Evolutionary conservation across 2,888 invertebrate species (phyloP), one percentile per base, ranked within the genome.

Genomic region (Hydropsyche betteni): DNA sequence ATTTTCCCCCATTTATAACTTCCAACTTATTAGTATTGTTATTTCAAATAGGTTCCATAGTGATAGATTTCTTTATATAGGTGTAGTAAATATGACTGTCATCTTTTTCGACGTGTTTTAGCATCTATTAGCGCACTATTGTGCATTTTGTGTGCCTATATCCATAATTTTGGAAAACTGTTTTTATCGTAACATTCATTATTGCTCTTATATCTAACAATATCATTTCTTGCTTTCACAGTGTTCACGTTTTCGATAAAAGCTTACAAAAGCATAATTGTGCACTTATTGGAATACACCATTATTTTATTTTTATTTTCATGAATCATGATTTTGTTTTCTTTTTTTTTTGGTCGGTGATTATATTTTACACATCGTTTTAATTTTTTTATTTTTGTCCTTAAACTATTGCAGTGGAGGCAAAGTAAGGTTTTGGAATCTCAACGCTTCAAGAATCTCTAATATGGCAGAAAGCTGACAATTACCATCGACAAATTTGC

Each of bases 391-490:
- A 61, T 75, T 76, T 74, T 74, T 69, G 74, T 75, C 79, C 79
- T 74, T 69, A 55, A 68, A 70, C 44, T 74, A 74, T 75, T 74
- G 68, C 77, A 79, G 79, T 69, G 75, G 75, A 64, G 79, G 79
- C 50, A 76, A 78, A 73, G 78, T 79, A 74, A 78, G 74, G 68
- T 78, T 79, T 75, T 79, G 79, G 79, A 79, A 74, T 69, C 74
- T 76, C 50, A 78, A 79, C 69, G 68, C 71, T 12, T 76, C 78
- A 61, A 79, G 76, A 68, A 73, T 79, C 24, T 74, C 70, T n/a
- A 79, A 74, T 55, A 64, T 75, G 6, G 24, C 34, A 36, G 76
- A 76, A 53, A 79, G 79, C 78, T 79, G 79, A 79, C 79, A 78
- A 78, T 79, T 79, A 79, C 78, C 78, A 50, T 75, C 69, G 16